These are phyloP conservation scores for Peucedramus taeniatus DNA, from an alignment of 2,113 vertebrate genomes.

Conservation along the genomic window DNA sequence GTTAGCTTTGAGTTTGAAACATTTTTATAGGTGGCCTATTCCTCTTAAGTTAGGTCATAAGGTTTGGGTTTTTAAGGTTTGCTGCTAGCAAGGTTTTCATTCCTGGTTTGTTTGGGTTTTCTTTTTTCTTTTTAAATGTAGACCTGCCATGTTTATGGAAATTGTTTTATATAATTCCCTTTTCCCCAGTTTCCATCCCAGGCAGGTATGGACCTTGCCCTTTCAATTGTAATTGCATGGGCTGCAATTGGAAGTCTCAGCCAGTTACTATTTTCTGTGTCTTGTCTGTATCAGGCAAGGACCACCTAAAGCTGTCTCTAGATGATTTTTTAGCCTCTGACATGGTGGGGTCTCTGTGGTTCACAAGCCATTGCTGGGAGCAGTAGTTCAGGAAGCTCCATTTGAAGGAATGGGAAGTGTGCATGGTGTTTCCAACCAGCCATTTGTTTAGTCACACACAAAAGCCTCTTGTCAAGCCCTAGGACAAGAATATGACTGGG, in stretches of 20 bases:
- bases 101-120: background rate
- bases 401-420: background rate
- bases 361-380: background rate
- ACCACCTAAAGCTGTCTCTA: background rate
- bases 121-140: background rate
- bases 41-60: background rate
- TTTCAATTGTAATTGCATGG: background rate
- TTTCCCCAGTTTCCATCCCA: background rate
- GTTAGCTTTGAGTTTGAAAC: background rate
- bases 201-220: background rate
- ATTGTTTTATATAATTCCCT: background rate
- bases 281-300: background rate
- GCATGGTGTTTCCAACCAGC: background rate
- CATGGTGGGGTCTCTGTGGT: background rate
- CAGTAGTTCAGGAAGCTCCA: background rate
- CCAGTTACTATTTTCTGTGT: background rate
- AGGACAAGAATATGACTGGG: background rate
- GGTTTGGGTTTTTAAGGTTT: background rate
- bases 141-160: background rate
- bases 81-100: background rate
- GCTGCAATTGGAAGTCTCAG: background rate
- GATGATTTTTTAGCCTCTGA: background rate
- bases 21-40: background rate
- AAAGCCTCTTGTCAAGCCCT: background rate
- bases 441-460: background rate